phyloP scores from a whole-genome alignment of 2,888 invertebrate species.

The Eupithecia subumbrata region DNA sequence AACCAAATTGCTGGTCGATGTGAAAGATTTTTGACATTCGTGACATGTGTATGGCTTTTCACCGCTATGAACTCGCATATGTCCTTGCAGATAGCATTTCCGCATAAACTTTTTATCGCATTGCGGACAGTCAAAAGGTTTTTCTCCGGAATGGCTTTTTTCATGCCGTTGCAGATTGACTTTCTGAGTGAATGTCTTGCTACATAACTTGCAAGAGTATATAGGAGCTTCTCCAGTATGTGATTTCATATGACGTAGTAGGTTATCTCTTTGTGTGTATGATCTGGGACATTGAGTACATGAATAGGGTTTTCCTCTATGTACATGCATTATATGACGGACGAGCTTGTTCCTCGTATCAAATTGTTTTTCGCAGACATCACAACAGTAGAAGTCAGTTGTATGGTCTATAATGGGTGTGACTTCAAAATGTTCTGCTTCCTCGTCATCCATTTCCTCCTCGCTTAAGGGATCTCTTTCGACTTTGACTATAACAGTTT shows the following conservation, averaged over 20 bases:
- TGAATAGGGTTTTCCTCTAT: slow-evolving; percentile 17
- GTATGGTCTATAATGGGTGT: background rate
- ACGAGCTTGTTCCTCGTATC: slow-evolving; percentile 17
- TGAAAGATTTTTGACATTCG: slow-evolving; percentile 18
- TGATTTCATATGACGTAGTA: slow-evolving; percentile 15
- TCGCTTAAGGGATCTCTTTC: slow-evolving; percentile 24
- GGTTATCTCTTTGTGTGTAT: slow-evolving; percentile 19
- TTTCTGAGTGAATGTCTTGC: slow-evolving; percentile 17
- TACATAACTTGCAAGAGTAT: slow-evolving; percentile 15
- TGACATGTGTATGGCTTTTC: slow-evolving; percentile 19
- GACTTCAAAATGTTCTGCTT: background rate
- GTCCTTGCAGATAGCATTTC: slow-evolving; percentile 21
- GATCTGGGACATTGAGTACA: slow-evolving; percentile 18
- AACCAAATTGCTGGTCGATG: slow-evolving; percentile 22
- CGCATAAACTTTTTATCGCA: slow-evolving; percentile 22
- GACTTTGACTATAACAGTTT: slow-evolving; percentile 7
- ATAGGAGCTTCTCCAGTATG: background rate
- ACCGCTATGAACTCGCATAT: slow-evolving; percentile 20
- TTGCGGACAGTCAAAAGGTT: background rate
- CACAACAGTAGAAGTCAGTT: slow-evolving; percentile 12
- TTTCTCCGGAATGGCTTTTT: slow-evolving; percentile 17
- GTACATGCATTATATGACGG: slow-evolving; percentile 22
- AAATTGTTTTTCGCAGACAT: slow-evolving; percentile 23
- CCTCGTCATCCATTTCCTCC: background rate
- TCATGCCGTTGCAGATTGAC: slow-evolving; percentile 22